Percentiles rank a stretch among this genome's conserved stretches.
phyloP scores from a whole-genome alignment of 1,140 invertebrate genomes.

The Liolophura sinensis region DNA sequence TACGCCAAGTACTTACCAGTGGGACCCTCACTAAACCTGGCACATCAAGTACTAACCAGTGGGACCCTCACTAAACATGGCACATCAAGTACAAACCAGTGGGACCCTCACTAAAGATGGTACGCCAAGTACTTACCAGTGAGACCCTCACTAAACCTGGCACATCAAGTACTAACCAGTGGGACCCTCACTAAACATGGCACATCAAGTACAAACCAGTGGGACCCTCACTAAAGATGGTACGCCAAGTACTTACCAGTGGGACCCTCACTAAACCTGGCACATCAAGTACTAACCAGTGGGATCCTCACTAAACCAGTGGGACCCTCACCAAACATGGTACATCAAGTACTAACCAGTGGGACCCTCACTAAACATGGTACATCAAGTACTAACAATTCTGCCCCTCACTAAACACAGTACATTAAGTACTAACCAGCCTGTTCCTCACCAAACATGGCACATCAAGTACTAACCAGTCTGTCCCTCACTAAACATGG shows the following conservation, averaged over 20 bases:
- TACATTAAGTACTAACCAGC: constrained; percentile 54
- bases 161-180: constrained; percentile 60
- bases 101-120: constrained; percentile 68
- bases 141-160: no score
- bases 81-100: constrained; percentile 42
- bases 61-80: constrained; percentile 68
- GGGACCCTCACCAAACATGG: constrained; percentile 68
- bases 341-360: constrained; percentile 55
- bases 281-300: constrained; percentile 38
- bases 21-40: no score
- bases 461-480: constrained; percentile 38
- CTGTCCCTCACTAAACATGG: no score
- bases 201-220: constrained; percentile 42
- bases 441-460: constrained; percentile 68
- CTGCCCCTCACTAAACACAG: constrained; percentile 68
- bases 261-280: constrained; percentile 68
- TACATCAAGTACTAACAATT: constrained; percentile 55
- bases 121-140: constrained; percentile 38
- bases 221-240: constrained; percentile 68
- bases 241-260: constrained; percentile 55
- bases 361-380: constrained; percentile 68
- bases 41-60: constrained; percentile 60
- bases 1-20: constrained; percentile 38
- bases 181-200: constrained; percentile 68
- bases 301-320: no score